Evolutionary conservation across 2,888 invertebrate genomes (phyloP), one percentile per base, ranked within the genome.

Genomic region (Furcula furcula): DNA sequence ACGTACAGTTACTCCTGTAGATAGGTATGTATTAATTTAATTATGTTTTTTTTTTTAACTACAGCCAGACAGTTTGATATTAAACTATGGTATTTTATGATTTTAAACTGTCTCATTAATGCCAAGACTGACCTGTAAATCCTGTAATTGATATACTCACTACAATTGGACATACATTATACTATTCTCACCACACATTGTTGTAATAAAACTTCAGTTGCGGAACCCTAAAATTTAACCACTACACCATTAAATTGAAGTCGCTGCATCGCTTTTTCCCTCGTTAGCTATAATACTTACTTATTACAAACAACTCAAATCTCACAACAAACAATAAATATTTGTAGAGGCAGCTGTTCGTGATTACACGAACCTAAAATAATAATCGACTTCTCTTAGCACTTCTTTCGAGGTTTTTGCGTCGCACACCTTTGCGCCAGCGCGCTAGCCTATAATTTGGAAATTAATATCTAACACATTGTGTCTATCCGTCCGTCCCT

Each of bases 381-480:
- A 84, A 85, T 86, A 76, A 86, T 78, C 74, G 76, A 65, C 52
- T 60, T 68, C 73, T 79, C 82, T 84, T 83, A 83, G 75, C 85
- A 86, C 86, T 86, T 81, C 82, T 84, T 82, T 80, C 75, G 78
- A 65, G 68, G 78, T 84, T 85, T 83, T 81, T 84, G 76, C 65
- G 44, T 42, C 56, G 72, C 67, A 76, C 82, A 83, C 82, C 83
- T 84, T 84, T 76, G 74, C 70, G 65, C 58, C 70, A 58, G 56
- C 56, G 46, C 50, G 63, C 64, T 63, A 76, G 73, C 74, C 86
- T 85, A 77, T 85, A 84, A 88, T 88, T 86, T 88, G 50, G 62
- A 69, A 79, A 88, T 87, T 86, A 85, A 88, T 85, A 85, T 85
- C 82, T 83, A 84, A 86, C 87, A 88, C 85, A 84, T 85, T 86